These are phyloP conservation scores for Agonopterix alstromeriana DNA, from an alignment of 2,888 invertebrate genomes.

Conservation along the genomic window DNA sequence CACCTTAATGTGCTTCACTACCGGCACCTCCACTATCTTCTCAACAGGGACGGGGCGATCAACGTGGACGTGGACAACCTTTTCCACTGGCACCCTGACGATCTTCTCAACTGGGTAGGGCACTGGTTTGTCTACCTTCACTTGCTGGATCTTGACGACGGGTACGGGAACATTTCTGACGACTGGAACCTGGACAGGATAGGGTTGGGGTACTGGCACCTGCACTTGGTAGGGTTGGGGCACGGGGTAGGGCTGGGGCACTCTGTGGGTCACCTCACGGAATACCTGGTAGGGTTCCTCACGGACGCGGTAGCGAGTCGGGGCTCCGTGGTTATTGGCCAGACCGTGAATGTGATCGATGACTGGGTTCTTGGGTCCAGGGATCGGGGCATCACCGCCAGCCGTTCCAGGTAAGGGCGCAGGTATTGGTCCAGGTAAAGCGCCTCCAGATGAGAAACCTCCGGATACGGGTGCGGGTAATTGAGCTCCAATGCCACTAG, in stretches of 20 bases:
- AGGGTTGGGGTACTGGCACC: conserved; percentile 76
- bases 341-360: conserved; percentile 60
- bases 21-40: conserved; percentile 68
- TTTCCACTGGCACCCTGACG: conserved; percentile 75
- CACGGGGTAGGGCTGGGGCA: conserved; percentile 74
- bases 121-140: conserved; percentile 75
- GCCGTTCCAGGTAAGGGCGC: conserved; percentile 12
- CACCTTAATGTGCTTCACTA: conserved; percentile 68
- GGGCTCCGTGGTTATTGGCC: conserved; percentile 58
- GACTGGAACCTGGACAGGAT: conserved; percentile 75
- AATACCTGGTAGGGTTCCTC: conserved; percentile 61
- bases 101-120: conserved; percentile 78
- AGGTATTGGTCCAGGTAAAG: conserved; percentile 14
- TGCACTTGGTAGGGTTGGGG: conserved; percentile 71
- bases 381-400: conserved; percentile 38
- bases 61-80: conserved; percentile 71
- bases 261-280: conserved; percentile 69
- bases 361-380: conserved; percentile 53
- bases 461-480: not conserved
- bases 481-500: conserved; percentile 11
- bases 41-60: conserved; percentile 75
- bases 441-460: not conserved
- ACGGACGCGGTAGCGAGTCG: conserved; percentile 53
- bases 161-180: conserved; percentile 73
- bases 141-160: conserved; percentile 73